Base-by-base conservation (phyloP, 1,140 invertebrate species). In the Elysia chlorotica region DNA sequence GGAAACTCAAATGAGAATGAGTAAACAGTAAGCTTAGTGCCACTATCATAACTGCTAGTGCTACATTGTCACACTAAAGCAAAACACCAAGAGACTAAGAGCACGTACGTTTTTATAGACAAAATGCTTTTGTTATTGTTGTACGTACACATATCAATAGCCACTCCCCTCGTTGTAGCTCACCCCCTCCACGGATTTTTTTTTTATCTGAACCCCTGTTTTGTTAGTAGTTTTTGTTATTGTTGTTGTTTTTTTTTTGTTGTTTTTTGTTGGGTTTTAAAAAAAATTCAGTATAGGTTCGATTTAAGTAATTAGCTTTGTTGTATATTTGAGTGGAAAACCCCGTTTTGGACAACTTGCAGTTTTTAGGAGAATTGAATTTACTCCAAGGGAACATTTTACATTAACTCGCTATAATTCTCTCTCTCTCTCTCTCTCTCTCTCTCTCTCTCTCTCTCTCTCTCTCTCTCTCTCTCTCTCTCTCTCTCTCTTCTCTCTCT, bases 401-500 rank as follows among this genome's bases (percentile, higher is more conserved):
- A 63, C 28, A 28, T 5, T 21, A 2, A 17, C 10, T 5, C 35
- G 23, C 5, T 23, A 21, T 36, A 10, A 21, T 54, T n/a, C 62
- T 36, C 62, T 36, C 62, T 36, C 62, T 36, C 62, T 36, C 33
- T 36, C 62, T 65, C 62, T 65, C 62, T 65, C 62, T 65, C 25
- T 65, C 62, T 65, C 25, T 65, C 62, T 65, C 62, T 65, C 62
- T 65, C 62, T 65, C 62, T 65, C 62, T 65, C 57, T 63, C 23
- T 63, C 61, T 63, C 23, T 63, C 61, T 63, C 61, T 63, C 23
- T 63, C 61, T 63, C 61, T 25, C 61, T 63, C 23, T 63, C 61
- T 63, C 61, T 25, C 10, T 17, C 17, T 21, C 17, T 21, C 10
- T 59, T 48, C 23, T 48, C 19, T 68, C 31, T 59, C 30, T 70